Base-by-base conservation (phyloP, 1,140 invertebrate species). In the Camponotus pennsylvanicus region DNA sequence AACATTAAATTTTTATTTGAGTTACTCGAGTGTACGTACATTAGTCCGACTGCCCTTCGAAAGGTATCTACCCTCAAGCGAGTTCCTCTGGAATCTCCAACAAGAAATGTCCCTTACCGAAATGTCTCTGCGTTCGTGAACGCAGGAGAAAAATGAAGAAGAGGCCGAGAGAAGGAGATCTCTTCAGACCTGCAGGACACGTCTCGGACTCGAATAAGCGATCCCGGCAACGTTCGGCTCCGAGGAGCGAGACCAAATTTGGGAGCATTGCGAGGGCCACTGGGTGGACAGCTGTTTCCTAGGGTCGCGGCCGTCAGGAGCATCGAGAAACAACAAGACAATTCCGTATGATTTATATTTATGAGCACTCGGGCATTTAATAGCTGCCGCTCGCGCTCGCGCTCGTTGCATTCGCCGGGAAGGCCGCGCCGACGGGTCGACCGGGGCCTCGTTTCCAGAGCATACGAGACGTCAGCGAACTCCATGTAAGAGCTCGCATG, bases 331-430 rank as follows among this genome's bases (percentile, higher is more conserved):
- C 91, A 91, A 90, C 86, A 89, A 92, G 88, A 91, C 92, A 90
- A 90, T 92, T 85, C 88, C 78, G 27, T 92, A 92, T 93, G 91
- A 93, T 92, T 92, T 92, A 92, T 93, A 92, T 91, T 92, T 90
- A 90, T 89, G 89, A 89, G 89, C 88, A 70, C 57, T 64, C 80
- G 66, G 76, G 86, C 88, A 75, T 90, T 90, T 90, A 89, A 90
- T 90, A 90, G 89, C 88, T 73, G 70, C 76, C 86, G 88, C 86
- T 52, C 75, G 77, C 73, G 78, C 83, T 82, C 61, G 66, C 77
- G 84, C 75, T 8, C 75, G 78, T 73, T 73, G 78, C 79, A 67
- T 21, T 77, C 55, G 71, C 87, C 86, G 87, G 45, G 63, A 45
- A 78, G 63, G 52, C 75, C 75, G 52, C 42, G 27, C 73, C 42